Conservation (phyloP, 2,797 vertebrate species). For the Cyclura pinguis region DNA sequence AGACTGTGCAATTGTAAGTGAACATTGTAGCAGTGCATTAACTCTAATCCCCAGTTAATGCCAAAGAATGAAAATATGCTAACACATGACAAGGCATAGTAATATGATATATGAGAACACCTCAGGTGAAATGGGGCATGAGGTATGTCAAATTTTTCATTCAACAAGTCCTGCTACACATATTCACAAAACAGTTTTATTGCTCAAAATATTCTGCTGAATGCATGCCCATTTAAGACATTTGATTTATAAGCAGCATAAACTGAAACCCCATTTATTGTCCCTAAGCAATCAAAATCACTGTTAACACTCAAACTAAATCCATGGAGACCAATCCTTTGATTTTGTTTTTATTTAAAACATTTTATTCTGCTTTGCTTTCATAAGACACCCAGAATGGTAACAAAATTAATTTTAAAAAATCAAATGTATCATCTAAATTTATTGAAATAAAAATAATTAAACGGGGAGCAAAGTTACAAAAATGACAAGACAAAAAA, state of each 20-base stretch:
- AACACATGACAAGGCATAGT: slow-evolving; percentile 20
- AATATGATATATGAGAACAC: slow-evolving; percentile 18
- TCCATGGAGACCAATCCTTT: not conserved
- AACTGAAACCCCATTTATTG: slow-evolving; percentile 22
- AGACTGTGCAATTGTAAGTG: not conserved
- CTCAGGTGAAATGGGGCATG: slow-evolving; percentile 29
- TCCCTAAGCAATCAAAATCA: slow-evolving; percentile 20
- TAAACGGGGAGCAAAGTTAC: not conserved
- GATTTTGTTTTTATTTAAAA: slow-evolving; percentile 15
- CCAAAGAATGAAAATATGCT: slow-evolving; percentile 29
- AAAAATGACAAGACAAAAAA: not conserved
- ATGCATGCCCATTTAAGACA: slow-evolving; percentile 16
- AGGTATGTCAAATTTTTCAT: slow-evolving; percentile 16
- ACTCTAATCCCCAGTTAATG: slow-evolving; percentile 29
- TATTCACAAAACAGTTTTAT: slow-evolving; percentile 31
- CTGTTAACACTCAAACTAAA: not conserved
- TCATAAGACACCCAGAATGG: not conserved
- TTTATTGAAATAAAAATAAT: not conserved
- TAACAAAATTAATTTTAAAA: not conserved
- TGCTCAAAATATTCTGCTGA: slow-evolving; percentile 29
- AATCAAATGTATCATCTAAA: not conserved
- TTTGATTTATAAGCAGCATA: slow-evolving; percentile 38
- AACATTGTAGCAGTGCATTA: slow-evolving; percentile 14
- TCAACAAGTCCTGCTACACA: slow-evolving; percentile 15
- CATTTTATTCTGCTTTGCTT: not conserved